Evolutionary conservation across 1,140 invertebrate species (phyloP), one percentile per base, ranked within the genome.

Genomic region (Ceratina japonica): DNA sequence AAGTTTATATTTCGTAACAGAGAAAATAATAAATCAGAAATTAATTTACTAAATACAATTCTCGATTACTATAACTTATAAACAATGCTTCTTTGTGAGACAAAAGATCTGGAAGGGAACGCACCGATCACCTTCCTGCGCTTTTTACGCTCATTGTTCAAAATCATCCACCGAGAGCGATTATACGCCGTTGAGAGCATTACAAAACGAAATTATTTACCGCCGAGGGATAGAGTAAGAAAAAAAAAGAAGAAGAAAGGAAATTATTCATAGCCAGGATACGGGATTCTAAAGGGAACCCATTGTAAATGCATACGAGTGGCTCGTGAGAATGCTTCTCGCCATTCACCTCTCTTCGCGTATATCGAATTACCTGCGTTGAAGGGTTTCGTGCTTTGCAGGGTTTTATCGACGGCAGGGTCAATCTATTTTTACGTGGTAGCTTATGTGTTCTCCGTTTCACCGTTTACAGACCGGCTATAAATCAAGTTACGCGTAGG

Each of bases 351-450:
- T 77, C 59, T 75, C 24, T 13, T 78, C 66, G 59, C 59, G 69
- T 75, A 77, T 80, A 77, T 77, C 59, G 73, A 83, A 83, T 77
- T 76, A 81, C 79, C 52, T 22, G n/a, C 64, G 66, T 77, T 81
- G 79, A 80, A 68, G 79, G 79, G 75, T 80, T 83, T 81, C 82
- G 44, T 22, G 74, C 74, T 81, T 81, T 82, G 37, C 68, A 54
- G 62, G 79, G 54, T 72, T 76, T 68, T 68, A 77, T 73, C 64
- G 61, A 76, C 44, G 70, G 63, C 74, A 77, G 74, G 70, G 73
- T 83, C 79, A 63, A 82, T 69, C 79, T 81, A 82, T 79, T 79
- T 77, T 73, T 81, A 69, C 63, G 31, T 56, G 75, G 49, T 15
- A 49, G 76, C 61, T 73, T 79, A 65, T 56, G 37, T 27, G 52